Base-by-base conservation (phyloP, 2,888 invertebrate species). In the Caenorhabditis parvicauda region DNA sequence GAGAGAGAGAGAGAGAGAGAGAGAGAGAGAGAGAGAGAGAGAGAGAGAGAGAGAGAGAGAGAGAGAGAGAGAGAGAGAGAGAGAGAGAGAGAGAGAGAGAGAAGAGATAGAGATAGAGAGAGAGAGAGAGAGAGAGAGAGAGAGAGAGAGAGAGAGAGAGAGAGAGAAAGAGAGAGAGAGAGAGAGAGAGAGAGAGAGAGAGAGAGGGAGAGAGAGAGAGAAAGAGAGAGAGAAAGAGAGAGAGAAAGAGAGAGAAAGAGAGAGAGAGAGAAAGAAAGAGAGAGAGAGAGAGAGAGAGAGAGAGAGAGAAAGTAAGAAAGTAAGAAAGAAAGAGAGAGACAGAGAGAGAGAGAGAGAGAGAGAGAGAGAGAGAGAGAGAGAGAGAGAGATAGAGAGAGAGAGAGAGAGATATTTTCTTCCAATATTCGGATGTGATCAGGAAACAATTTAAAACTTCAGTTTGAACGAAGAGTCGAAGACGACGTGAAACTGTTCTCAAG, bases 101-200 rank as follows among this genome's bases (percentile, higher is more conserved):
- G n/a, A n/a, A n/a, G n/a, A n/a, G n/a, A n/a, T n/a, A n/a, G 32
- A 43, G 44, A 48, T 17, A 37, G 41, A n/a, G 29, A 39, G 27
- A 39, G 22, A 24, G 17, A 4, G 17, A 19, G 9, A n/a, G 28
- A 38, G 14, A 38, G 9, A 27, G 38, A 38, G 32, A 38, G 22
- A 29, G 37, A 53, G 28, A 46, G 24, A n/a, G 32, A 27, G 22
- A 21, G 22, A 39, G 9, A 12, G 22, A 28, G 27, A 43, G 25
- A 28, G 27, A 32, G 32, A 19, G 19, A 12, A 7, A 45, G n/a
- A 9, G 43, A 25, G 28, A 27, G 28, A 25, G 5, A 28, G 25
- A 25, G n/a, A 42, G 17, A 32, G 35, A 19, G 32, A 22, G 12
- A 46, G 46, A 19, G 7, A 51, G 51, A 22, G 29, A 52, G 32